phyloP scores from a whole-genome alignment of 1,140 invertebrate genomes.

The Aphidius gifuensis region DNA sequence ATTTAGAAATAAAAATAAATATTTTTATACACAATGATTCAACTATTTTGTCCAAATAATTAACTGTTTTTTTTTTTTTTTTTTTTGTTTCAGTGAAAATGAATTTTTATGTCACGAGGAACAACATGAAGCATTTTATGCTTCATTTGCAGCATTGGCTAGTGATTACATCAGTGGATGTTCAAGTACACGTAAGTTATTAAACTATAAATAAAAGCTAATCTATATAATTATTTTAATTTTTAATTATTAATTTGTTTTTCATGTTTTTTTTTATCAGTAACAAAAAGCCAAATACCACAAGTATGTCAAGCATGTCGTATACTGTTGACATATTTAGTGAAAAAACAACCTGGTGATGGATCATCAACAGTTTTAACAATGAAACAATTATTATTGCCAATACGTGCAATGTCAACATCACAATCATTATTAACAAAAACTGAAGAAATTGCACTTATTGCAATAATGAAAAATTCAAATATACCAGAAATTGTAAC shows the following conservation, averaged over 20 bases:
- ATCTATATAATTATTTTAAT: constrained; percentile 15
- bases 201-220: constrained; percentile 19
- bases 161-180: constrained; percentile 72
- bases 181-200: constrained; percentile 65
- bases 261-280: constrained; percentile 46
- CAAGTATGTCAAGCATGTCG: constrained; percentile 58
- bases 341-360: constrained; percentile 54
- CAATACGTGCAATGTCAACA: constrained; percentile 61
- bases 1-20: constrained; percentile 16
- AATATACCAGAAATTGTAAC: constrained; percentile 62
- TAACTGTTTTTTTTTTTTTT: constrained; percentile 17
- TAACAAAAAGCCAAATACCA: constrained; percentile 62
- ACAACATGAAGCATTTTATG: constrained; percentile 73
- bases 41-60: constrained; percentile 27
- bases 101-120: constrained; percentile 73
- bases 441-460: constrained; percentile 62
- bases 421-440: constrained; percentile 59
- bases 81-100: constrained; percentile 64
- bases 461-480: constrained; percentile 66
- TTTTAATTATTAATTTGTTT: constrained; percentile 6
- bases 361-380: constrained; percentile 46
- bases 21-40: constrained; percentile 21
- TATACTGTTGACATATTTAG: constrained; percentile 59
- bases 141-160: constrained; percentile 70
- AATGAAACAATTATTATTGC: constrained; percentile 59